Conservation (phyloP, 1,140 invertebrate genomes). For the Amyelois transitella region DNA sequence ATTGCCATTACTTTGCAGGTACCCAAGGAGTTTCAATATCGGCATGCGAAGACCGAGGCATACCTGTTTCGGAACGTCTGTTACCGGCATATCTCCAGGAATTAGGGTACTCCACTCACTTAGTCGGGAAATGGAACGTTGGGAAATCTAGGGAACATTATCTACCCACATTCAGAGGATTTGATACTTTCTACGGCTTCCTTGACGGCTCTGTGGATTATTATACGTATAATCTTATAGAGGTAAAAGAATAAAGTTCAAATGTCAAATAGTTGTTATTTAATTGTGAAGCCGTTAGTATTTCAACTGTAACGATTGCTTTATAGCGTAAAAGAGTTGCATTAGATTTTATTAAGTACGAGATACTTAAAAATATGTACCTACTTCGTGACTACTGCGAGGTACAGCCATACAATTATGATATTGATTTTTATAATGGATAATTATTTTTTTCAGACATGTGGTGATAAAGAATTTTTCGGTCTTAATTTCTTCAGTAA, state of each 20-base stretch:
- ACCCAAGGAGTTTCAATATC: conserved; percentile 84
- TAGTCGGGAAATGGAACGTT: conserved; percentile 92
- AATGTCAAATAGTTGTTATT: neutral
- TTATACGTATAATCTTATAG: conserved; percentile 78
- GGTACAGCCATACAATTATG: too few relatives aligned
- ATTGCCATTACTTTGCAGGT: conserved; percentile 61
- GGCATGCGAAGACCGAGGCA: conserved; percentile 80
- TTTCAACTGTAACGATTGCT: too few relatives aligned
- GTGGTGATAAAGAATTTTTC: conserved; percentile 17
- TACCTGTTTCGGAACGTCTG: conserved; percentile 80
- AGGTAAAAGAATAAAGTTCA: conserved; percentile 35
- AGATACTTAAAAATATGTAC: too few relatives aligned
- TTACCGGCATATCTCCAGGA: conserved; percentile 83
- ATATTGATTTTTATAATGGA: too few relatives aligned
- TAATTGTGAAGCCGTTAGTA: neutral
- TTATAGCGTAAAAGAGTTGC: too few relatives aligned
- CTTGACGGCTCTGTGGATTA: conserved; percentile 87
- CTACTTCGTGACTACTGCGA: too few relatives aligned
- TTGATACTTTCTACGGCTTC: conserved; percentile 88
- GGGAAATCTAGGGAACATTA: conserved; percentile 81
- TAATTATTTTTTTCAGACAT: conserved; percentile 26
- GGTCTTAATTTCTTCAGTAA: conserved; percentile 80
- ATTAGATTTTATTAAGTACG: too few relatives aligned
- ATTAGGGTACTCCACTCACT: conserved; percentile 84
- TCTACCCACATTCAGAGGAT: conserved; percentile 84